Base-by-base conservation (phyloP, 2,797 vertebrate species). In the Petrocephalus sullivani region DNA sequence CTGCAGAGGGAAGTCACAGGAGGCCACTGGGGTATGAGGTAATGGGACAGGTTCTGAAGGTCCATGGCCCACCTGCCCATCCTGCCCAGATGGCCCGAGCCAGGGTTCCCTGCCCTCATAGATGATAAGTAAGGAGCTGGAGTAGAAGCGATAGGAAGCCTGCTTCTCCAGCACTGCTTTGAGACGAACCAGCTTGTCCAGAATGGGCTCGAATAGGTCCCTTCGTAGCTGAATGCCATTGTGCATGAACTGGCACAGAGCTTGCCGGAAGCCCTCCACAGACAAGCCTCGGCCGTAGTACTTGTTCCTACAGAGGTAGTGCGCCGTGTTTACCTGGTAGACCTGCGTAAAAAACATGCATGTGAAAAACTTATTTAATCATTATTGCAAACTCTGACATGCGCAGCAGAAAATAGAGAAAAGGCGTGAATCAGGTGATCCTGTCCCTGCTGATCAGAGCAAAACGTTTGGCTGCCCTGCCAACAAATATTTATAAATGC, bases 81-180 rank as follows among this genome's bases (percentile, higher is more conserved):
- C 84, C 84, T 60, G 75, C 56, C 60, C 58, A 8, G 67, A n/a
- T 2, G 56, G 54, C 33, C 86, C 88, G 90, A 90, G 84, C 83
- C 85, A 56, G 61, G 89, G 94, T 90, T 97, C 97, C 94, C 96
- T 96, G 90, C 98, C 98, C 49, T 99, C 98, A 0, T 99, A 99
- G 93, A 99, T 99, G 94, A 99, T 97, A 90, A 99, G 98, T 78
- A 99, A 96, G 0, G 98, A 99, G 88, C 98, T 99, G 61, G 98
- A 99, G 93, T 99, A 99, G 96, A 99, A 99, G 92, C 98, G 98
- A 86, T 99, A 99, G n/a, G 98, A 99, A 28, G 97, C 97, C 94
- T 99, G 98, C 60, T 95, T 95, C 94, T 99, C 98, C 92, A 99
- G 92, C 89, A 99, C 98, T 0, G 93, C 92, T 92, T 97, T 98